Conservation (phyloP, 2,797 vertebrate genomes). For the Chaunax sp. region DNA sequence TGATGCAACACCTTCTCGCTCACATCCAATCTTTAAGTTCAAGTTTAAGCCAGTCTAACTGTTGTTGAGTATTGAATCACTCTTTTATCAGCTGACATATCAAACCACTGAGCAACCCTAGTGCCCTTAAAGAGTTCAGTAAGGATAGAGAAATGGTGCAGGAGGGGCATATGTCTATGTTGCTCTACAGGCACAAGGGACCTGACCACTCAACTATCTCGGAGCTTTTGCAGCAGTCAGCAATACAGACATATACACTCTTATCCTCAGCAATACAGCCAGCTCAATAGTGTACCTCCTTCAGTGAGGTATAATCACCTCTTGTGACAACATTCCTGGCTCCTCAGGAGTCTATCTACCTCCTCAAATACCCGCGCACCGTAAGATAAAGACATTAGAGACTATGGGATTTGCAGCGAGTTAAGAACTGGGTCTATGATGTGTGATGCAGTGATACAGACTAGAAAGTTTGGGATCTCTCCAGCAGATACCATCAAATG, state of each 20-base stretch:
- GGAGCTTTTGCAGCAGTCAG: slow-evolving; percentile 71
- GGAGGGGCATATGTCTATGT: slow-evolving; percentile 49
- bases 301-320: slow-evolving; percentile 63
- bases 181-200: slow-evolving; percentile 63
- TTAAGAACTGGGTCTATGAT: slow-evolving; percentile 32
- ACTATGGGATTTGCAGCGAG: slow-evolving; percentile 66
- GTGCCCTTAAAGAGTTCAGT: slow-evolving; percentile 37
- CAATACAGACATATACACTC: slow-evolving; percentile 61
- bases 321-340: slow-evolving; percentile 66
- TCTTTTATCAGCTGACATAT: slow-evolving; percentile 33
- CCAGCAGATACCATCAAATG: slow-evolving; percentile 58
- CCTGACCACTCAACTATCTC: slow-evolving; percentile 72
- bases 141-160: slow-evolving; percentile 48
- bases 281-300: slow-evolving; percentile 58
- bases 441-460: slow-evolving; percentile 49
- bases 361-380: slow-evolving; percentile 67
- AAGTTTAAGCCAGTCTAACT: slow-evolving; percentile 4
- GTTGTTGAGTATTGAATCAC: not conserved
- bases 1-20: not conserved
- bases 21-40: slow-evolving; percentile 11
- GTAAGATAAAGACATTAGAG: slow-evolving; percentile 73
- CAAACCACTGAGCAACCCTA: slow-evolving; percentile 9
- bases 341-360: slow-evolving; percentile 60
- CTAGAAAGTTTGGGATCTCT: slow-evolving; percentile 57
- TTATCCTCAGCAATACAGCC: slow-evolving; percentile 49